Base-by-base conservation (phyloP, 2,888 invertebrate genomes). In the Drosophila longiperda region DNA sequence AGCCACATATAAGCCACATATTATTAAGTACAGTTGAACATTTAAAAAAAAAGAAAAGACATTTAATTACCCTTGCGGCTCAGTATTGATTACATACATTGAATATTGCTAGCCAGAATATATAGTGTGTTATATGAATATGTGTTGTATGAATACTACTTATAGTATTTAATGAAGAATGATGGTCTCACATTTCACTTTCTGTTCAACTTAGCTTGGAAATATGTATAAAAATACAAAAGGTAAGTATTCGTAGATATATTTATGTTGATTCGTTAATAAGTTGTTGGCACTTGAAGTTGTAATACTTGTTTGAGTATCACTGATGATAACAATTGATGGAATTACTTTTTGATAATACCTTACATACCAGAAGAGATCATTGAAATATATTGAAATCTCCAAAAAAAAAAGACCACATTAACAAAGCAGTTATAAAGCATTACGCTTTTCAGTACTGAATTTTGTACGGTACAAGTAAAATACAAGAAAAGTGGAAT, bases 361-460 rank as follows among this genome's bases (percentile, higher is more conserved):
- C 42, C 71, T 71, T 76, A 71, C 52, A 71, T 58, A 76, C 72
- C 77, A 77, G 48, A 23, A 40, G 32, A 50, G 42, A 34, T 32
- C 32, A 20, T 48, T 42, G 23, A 59, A 75, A 75, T 45, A 48
- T 38, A 33, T 36, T 32, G 15, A 54, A 42, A 26, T 52, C 50
- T 48, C 26, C 53, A 45, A 34, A 5, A 34, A 34, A 34, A 34
- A 38, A 61, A 29, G 29, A 36, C 33, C 64, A 45, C 36, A 32
- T 32, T 11, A 66, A 54, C 53, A 48, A 66, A 66, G 67, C 66
- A 66, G 32, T 52, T 53, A 15, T n/a, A 54, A 67, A 67, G 45
- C 32, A 32, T 32, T 53, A 15, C 45, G 38, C 36, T 38, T 48
- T 20, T 20, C 15, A 29, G 67, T 26, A 45, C 66, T 34, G 29